Base-by-base conservation (phyloP, 2,888 invertebrate species). In the Leucoptera coffeella region DNA sequence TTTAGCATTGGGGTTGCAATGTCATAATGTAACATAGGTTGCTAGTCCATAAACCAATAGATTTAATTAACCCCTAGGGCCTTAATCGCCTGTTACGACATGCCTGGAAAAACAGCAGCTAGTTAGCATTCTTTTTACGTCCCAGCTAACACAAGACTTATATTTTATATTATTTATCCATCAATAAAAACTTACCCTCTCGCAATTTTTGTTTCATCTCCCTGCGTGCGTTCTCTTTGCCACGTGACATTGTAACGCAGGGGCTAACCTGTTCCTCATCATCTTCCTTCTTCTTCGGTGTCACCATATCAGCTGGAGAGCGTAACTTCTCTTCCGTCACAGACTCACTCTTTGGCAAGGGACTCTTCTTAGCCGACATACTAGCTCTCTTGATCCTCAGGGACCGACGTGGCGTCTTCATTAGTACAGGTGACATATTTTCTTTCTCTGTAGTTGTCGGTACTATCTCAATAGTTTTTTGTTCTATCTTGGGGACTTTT, bases 241-340 rank as follows among this genome's bases (percentile, higher is more conserved):
- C 80, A 12, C 79, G 48, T 1, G 75, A 75, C 27, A 72, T 39
- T 1, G 77, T 78, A 1, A 81, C 69, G 42, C 65, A 75, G 0
- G 78, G 79, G 32, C 75, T 76, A 1, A 69, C 50, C 27, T 54
- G 64, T 19, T 41, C 45, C 2, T 39, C 40, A 26, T 46, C 45
- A 4, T 49, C 46, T 0, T 27, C 28, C 29, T 19, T 26, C 7
- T n/a, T 12, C 12, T 14, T 25, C 6, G 17, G 17, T 12, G 26
- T 0, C 24, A 28, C 3, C 4, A 15, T 20, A 10, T 9, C 21
- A 20, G 10, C 10, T 0, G 65, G 60, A n/a, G 62, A 58, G 4
- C 59, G 32, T 2, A 65, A 39, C 26, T 40, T 50, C 29, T 64
- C 58, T 27, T 62, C 60, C 0, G 60, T 56, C 20, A 45, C 51